Evolutionary conservation across 2,113 vertebrate species (phyloP), one percentile per base, ranked within the genome.

Genomic region (Otis tarda): DNA sequence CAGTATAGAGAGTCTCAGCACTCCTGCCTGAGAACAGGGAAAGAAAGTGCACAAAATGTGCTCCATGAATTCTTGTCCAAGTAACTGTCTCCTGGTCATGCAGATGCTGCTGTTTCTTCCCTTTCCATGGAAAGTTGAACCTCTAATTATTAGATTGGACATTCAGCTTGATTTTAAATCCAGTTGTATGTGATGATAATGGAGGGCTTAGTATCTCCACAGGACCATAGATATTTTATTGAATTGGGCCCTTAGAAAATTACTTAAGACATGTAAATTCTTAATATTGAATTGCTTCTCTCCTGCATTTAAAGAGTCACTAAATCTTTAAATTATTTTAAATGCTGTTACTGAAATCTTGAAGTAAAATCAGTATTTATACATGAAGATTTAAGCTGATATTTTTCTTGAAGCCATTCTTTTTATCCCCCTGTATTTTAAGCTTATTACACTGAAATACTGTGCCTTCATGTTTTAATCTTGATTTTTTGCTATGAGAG

Each of bases 391-490:
- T 37, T 71, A 84, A 82, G 30, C 2, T 3, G 4, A 56, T 20
- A 2, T 43, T 92, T 94, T 92, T 63, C 43, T 76, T 18, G 5
- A 83, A 87, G 33, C 49, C 12, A 13, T 83, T 82, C 10, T 67
- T 83, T 71, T 89, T n/a, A 74, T 83, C 47, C 39, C 78, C 9
- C 30, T 33, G 19, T 77, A 50, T 79, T 91, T 89, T 91, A 69
- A 91, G 22, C 30, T 76, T 67, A 64, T 82, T 91, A n/a, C 37
- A 87, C 22, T 53, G 57, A 87, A 93, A 75, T 68, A 47, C 12
- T 71, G 19, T 65, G 24, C 63, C n/a, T 83, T 87, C 81, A 28
- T 78, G 37, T 77, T 87, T 78, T 91, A 81, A 68, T 76, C 27
- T 7, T 55, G 24, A 9, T 57, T 81, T 90, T 86, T 89, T 39